A percentile compares a stretch with the other conserved stretches of the same genome.
These are phyloP conservation scores for Oxystoma pomonae DNA, from an alignment of 2,888 invertebrate species.

Conservation along the genomic window DNA sequence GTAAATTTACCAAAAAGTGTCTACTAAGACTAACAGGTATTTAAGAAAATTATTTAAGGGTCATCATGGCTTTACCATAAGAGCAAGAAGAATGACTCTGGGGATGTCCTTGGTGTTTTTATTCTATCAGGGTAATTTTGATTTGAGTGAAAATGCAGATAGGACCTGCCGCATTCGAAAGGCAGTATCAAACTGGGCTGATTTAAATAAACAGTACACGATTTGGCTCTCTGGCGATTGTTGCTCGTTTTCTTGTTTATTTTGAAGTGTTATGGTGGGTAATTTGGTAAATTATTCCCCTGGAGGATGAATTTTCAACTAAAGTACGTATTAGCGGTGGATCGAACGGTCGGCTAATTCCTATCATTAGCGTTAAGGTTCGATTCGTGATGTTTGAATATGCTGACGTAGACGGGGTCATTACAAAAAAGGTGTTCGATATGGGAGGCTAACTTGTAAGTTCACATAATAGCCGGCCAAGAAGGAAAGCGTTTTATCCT, in stretches of 20 bases:
- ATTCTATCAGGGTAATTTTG: too few relatives aligned
- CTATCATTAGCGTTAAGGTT: conserved; percentile 51
- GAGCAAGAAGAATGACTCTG: too few relatives aligned
- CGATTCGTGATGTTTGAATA: conserved; percentile 53
- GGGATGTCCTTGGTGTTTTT: too few relatives aligned
- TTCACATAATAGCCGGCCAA: too few relatives aligned
- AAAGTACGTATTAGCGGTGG: conserved; percentile 62
- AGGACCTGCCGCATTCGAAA: too few relatives aligned
- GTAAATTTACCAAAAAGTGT: too few relatives aligned
- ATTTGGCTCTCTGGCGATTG: conserved; percentile 41
- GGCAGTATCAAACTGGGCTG: conserved; percentile 30
- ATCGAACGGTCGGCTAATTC: conserved; percentile 57
- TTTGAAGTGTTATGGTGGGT: conserved; percentile 50
- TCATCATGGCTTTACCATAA: too few relatives aligned
- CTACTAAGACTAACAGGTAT: too few relatives aligned
- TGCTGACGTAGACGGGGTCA: conserved; percentile 36
- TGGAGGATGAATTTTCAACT: conserved; percentile 59
- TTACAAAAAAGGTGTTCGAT: not conserved
- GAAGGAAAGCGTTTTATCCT: too few relatives aligned
- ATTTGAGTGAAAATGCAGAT: too few relatives aligned
- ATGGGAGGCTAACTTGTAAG: not conserved
- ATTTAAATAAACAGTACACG: conserved; percentile 50
- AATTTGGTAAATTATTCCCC: conserved; percentile 57
- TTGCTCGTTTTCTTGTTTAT: conserved; percentile 49
- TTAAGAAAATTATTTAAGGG: too few relatives aligned